These are phyloP conservation scores for Pachycephus smyrnensis DNA, from an alignment of 2,888 invertebrate genomes.

Conservation along the genomic window DNA sequence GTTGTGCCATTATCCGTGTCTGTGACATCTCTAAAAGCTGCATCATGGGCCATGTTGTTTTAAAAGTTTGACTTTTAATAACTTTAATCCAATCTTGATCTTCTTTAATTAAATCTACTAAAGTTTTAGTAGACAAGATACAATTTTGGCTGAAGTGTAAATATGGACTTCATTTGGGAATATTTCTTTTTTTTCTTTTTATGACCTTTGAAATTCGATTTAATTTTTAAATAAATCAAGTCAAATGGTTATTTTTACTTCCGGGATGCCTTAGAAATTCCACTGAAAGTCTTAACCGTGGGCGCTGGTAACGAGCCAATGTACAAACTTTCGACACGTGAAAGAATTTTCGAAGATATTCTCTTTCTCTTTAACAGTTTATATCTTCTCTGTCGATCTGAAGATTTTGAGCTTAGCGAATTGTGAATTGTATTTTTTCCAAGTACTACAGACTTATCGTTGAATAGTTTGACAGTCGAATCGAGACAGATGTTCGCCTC, in stretches of 20 bases:
- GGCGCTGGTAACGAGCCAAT: constrained; percentile 29
- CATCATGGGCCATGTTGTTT: neutral
- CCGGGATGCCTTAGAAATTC: constrained; percentile 21
- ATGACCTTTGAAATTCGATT: neutral
- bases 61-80: neutral
- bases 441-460: neutral
- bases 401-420: neutral
- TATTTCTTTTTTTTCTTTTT: neutral
- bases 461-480: neutral
- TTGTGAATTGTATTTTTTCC: neutral
- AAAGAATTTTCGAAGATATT: constrained; percentile 14
- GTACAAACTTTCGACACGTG: constrained; percentile 17
- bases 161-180: neutral
- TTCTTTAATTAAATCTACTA: neutral
- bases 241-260: constrained; percentile 32
- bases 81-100: neutral
- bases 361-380: neutral
- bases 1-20: neutral
- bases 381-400: neutral
- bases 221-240: constrained; percentile 7
- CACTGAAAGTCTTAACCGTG: constrained; percentile 7
- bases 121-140: neutral
- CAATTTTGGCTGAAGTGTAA: neutral
- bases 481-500: neutral
- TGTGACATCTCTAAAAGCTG: neutral